Conservation (phyloP, 1,140 invertebrate species). For the Lasioglossum baleicum region DNA sequence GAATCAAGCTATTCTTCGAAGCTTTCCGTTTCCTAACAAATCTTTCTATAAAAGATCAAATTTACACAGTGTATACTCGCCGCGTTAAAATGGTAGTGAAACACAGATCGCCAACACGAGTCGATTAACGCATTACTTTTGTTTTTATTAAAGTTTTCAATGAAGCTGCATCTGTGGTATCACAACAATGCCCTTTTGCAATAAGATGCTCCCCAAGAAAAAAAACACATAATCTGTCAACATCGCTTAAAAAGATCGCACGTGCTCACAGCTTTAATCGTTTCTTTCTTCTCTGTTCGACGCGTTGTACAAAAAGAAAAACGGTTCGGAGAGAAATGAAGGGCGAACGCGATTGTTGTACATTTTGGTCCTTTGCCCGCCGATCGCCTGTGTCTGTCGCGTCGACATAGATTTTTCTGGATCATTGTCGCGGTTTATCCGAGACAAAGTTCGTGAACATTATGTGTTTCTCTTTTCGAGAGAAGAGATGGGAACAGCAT, state of each 20-base stretch:
- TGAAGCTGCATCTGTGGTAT: constrained; percentile 75
- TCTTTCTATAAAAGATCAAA: too few species aligned
- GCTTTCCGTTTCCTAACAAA: too few species aligned
- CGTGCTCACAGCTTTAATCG: constrained; percentile 52
- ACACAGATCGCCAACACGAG: constrained; percentile 31
- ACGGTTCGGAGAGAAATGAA: constrained; percentile 43
- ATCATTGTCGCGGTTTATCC: too few species aligned
- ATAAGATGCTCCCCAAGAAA: constrained; percentile 63
- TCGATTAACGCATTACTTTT: constrained; percentile 61
- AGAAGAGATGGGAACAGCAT: background rate
- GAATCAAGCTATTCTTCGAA: too few species aligned
- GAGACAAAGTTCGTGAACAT: background rate
- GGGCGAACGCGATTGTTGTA: constrained; percentile 56
- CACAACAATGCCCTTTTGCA: constrained; percentile 73
- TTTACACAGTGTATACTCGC: background rate
- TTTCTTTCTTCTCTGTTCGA: constrained; percentile 18
- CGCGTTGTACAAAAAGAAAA: constrained; percentile 33
- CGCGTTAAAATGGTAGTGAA: constrained; percentile 9
- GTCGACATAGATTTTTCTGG: background rate
- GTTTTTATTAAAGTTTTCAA: constrained; percentile 69
- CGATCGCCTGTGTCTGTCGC: constrained; percentile 45
- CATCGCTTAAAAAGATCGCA: constrained; percentile 44
- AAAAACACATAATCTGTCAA: constrained; percentile 51
- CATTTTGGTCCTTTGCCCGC: constrained; percentile 62
- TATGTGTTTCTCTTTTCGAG: background rate